Conservation (phyloP, 2,888 invertebrate species). For the Anthophora plumipes region DNA sequence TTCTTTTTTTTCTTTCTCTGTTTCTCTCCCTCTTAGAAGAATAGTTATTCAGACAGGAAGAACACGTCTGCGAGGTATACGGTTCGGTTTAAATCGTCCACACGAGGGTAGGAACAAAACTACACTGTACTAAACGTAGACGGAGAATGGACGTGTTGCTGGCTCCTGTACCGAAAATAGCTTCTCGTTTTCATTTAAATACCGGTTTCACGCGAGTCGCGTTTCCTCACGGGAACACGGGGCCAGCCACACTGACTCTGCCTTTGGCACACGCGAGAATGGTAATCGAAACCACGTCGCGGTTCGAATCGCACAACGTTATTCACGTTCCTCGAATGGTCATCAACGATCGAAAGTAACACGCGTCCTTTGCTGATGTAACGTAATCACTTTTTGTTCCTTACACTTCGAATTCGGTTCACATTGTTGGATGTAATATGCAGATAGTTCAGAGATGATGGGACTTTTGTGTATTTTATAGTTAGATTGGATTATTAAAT, state of each 20-base stretch:
- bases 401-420: background rate
- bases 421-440: no score
- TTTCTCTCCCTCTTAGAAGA: background rate
- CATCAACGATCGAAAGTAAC: background rate
- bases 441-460: background rate
- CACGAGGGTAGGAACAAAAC: background rate
- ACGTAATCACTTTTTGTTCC: background rate
- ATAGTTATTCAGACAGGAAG: background rate
- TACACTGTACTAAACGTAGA: no score
- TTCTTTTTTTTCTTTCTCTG: no score
- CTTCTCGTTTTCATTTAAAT: conserved; percentile 29
- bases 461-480: no score
- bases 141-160: conserved; percentile 15
- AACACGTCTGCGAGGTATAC: background rate
- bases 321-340: conserved; percentile 20
- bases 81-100: background rate
- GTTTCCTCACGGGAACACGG: conserved; percentile 5
- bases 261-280: background rate
- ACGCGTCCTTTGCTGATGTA: background rate
- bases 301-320: background rate
- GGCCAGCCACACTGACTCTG: background rate
- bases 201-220: conserved; percentile 14
- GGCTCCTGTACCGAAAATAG: conserved; percentile 42
- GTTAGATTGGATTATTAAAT: no score
- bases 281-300: conserved; percentile 29